Conservation (phyloP, 2,113 vertebrate genomes). For the Papio anubis region DNA sequence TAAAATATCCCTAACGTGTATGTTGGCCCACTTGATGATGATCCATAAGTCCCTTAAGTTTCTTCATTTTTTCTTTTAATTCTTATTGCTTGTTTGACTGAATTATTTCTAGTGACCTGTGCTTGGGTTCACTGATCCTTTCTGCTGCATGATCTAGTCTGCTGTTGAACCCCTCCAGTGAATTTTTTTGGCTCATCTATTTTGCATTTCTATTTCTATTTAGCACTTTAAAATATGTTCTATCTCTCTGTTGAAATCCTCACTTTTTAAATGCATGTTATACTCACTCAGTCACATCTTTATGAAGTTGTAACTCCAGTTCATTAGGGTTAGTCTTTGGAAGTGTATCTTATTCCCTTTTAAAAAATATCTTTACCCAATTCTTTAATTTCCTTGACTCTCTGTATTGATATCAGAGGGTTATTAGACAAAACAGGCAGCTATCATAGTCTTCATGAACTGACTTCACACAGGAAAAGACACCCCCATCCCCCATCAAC, state of each 20-base stretch:
- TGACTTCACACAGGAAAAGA: no score
- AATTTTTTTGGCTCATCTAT: neutral
- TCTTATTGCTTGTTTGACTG: neutral
- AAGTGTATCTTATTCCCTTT: neutral
- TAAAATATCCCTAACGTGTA: neutral
- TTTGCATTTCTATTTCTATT: neutral
- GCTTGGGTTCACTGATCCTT: neutral
- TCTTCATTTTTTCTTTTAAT: neutral
- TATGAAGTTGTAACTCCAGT: neutral
- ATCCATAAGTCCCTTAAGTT: neutral
- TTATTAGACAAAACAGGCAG: no score
- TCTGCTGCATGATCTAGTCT: neutral
- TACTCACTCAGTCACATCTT: neutral
- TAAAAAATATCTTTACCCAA: neutral
- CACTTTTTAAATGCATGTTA: neutral
- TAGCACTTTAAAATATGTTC: neutral
- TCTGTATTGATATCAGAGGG: neutral
- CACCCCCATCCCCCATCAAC: no score
- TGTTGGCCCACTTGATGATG: neutral
- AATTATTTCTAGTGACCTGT: neutral
- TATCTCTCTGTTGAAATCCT: neutral
- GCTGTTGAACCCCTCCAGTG: neutral
- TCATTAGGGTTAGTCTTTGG: neutral
- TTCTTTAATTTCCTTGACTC: neutral
- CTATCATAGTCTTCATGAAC: no score